These are phyloP conservation scores for Zaprionus davidi DNA, from an alignment of 1,140 invertebrate genomes.

Conservation along the genomic window DNA sequence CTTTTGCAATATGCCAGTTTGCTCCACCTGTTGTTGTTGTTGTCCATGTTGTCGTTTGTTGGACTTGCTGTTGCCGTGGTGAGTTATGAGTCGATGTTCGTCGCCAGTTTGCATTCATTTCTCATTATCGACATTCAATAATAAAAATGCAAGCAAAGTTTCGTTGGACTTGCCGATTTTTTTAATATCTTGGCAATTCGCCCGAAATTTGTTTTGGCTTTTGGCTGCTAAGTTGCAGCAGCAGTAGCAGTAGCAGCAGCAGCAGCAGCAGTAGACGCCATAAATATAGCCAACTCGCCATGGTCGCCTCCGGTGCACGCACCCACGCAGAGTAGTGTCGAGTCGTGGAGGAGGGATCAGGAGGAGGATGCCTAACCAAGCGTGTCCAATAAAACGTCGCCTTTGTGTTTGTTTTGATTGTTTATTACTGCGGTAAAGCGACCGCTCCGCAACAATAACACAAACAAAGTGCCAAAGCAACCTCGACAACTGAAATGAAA, in stretches of 20 bases:
- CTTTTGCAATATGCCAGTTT: conserved; percentile 73
- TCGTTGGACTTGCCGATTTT: conserved; percentile 37
- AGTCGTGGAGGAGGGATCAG: background rate
- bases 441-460: conserved; percentile 26
- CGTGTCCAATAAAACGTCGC: conserved; percentile 76
- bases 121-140: conserved; percentile 76
- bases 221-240: conserved; percentile 67
- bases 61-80: conserved; percentile 4
- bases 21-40: conserved; percentile 5
- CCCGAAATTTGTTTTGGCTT: conserved; percentile 64
- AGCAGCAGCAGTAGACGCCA: conserved; percentile 60
- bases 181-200: conserved; percentile 67
- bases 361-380: conserved; percentile 64
- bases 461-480: conserved; percentile 26
- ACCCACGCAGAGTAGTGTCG: conserved; percentile 37
- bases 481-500: conserved; percentile 29
- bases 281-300: conserved; percentile 60
- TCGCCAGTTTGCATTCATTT: conserved; percentile 66
- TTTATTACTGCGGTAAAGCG: conserved; percentile 78
- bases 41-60: background rate
- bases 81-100: conserved; percentile 56
- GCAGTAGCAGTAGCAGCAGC: too few species aligned
- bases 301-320: conserved; percentile 37
- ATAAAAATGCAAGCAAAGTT: conserved; percentile 67
- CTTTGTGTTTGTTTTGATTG: conserved; percentile 81